A percentile compares a stretch with the other conserved stretches of the same genome.
Conservation (phyloP, 2,113 vertebrate species). For the Candoia aspera region DNA sequence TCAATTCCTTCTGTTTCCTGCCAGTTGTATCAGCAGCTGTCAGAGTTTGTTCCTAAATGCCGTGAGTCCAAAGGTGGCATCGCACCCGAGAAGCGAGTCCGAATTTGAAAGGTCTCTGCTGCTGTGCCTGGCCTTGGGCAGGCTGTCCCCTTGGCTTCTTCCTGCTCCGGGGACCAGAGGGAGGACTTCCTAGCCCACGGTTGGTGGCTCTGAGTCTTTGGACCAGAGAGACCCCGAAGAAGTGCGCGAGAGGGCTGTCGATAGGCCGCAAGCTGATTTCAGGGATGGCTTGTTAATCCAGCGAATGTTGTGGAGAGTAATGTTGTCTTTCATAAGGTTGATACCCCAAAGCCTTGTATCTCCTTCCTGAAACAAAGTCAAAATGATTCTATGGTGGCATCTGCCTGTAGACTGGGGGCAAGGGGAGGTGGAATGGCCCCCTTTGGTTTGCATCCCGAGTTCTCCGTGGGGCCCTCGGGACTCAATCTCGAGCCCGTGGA, state of each 20-base stretch:
- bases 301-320: not conserved
- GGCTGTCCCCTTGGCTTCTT: not conserved
- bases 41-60: not conserved
- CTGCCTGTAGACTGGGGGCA: not conserved
- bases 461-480: not conserved
- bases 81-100: not conserved
- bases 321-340: not conserved
- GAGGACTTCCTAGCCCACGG: too few species aligned
- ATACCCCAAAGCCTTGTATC: not conserved
- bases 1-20: conserved; percentile 36
- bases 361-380: not conserved
- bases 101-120: too few species aligned
- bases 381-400: not conserved
- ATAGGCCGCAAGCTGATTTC: not conserved
- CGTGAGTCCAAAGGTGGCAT: not conserved
- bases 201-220: not conserved
- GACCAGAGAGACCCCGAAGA: not conserved
- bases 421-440: not conserved
- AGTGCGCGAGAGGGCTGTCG: not conserved
- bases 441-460: not conserved
- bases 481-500: not conserved
- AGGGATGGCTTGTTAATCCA: not conserved
- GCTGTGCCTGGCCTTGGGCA: not conserved
- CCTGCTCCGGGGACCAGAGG: not conserved
- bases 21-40: not conserved